Evolutionary conservation across 2,888 invertebrate species (phyloP), one percentile per base, ranked within the genome.

Genomic region (Zygothrica quintamaculata): DNA sequence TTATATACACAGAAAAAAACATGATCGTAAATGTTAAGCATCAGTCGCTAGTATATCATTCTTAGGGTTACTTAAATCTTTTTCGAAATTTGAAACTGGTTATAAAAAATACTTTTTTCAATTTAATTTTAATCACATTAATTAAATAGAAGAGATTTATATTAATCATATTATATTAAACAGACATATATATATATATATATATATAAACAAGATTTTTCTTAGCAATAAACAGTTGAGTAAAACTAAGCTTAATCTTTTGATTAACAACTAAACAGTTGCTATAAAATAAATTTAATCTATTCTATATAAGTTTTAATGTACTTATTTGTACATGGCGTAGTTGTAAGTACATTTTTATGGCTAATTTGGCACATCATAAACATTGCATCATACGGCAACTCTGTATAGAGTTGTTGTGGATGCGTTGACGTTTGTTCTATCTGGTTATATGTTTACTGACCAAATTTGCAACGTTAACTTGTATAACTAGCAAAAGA

Each of bases 341-440:
- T 46, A 16, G 47, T 12, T 36, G 36, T 64, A 9, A 72, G 34
- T 36, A 8, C n/a, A 5, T 37, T 65, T 79, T 82, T 69, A 86
- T 79, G 66, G 61, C 72, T 73, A 84, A 79, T 85, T 86, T 86
- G 42, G 55, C 80, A 86, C 84, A 72, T 82, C 84, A 73, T 84
- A 82, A 86, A 78, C 67, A 9, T 60, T 60, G 55, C 75, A 69
- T 59, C 62, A 69, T 53, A 11, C 33, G 16, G 36, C 13, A 13
- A n/a, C n/a, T n/a, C n/a, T n/a, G n/a, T n/a, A n/a, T n/a, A n/a
- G n/a, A n/a, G n/a, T n/a, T n/a, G n/a, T n/a, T 16, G 15, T 29
- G 26, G 8, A 31, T 18, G 53, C 16, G 40, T n/a, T 39, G 42
- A 44, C n/a, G 8, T n/a, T 40, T 36, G 44, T 60, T 59, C 74